These are phyloP conservation scores for Brachystomella parvula DNA, from an alignment of 1,140 invertebrate species.

Conservation along the genomic window DNA sequence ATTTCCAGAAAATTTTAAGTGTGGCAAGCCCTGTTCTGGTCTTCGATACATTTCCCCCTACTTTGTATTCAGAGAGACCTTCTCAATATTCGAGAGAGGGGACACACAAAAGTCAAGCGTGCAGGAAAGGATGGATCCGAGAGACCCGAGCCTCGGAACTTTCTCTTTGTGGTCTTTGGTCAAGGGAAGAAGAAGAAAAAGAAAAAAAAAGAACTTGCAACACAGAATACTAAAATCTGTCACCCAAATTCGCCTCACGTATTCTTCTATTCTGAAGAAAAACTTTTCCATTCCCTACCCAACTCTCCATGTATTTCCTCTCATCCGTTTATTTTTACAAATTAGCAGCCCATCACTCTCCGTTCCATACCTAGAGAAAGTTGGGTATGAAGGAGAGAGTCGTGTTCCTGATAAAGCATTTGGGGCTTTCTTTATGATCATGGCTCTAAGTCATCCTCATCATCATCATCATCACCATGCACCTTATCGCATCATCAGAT, in stretches of 20 bases:
- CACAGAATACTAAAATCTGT: conserved; percentile 38
- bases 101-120: conserved; percentile 29
- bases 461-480: conserved; percentile 8
- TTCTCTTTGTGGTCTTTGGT: neutral
- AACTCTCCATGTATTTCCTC: conserved; percentile 14
- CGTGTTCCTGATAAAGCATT: neutral
- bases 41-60: neutral
- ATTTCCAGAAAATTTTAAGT: too few species aligned
- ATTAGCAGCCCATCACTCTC: conserved; percentile 28
- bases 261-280: conserved; percentile 30
- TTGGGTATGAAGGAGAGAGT: neutral
- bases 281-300: conserved; percentile 2
- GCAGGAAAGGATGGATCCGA: conserved; percentile 13
- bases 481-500: conserved; percentile 2
- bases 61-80: neutral
- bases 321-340: conserved; percentile 39
- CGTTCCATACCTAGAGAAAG: conserved; percentile 5
- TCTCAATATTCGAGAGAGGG: conserved; percentile 19
- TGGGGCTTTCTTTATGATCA: neutral
- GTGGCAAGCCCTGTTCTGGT: neutral
- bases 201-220: conserved; percentile 11
- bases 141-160: neutral
- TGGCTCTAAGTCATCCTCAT: conserved; percentile 3
- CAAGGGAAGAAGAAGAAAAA: neutral
- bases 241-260: conserved; percentile 39